Percentiles rank a stretch among this genome's conserved stretches.
Conservation (phyloP, 2,888 invertebrate species). For the Mesodorylaimus sp. region DNA sequence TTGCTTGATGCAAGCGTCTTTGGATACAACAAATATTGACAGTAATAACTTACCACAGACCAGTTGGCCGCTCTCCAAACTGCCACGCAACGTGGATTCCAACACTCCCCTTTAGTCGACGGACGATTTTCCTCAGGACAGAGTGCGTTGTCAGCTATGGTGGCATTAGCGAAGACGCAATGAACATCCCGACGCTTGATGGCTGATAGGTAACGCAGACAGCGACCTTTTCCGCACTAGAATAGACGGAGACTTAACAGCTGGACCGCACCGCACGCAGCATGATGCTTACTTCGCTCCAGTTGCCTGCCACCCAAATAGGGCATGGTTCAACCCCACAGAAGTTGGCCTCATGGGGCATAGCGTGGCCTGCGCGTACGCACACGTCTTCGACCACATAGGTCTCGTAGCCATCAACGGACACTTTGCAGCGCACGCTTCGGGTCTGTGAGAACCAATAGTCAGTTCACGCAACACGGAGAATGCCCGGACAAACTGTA, state of each 20-base stretch:
- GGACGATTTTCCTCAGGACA: conserved; percentile 59
- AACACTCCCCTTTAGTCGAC: conserved; percentile 56
- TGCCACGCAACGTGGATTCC: conserved; percentile 47
- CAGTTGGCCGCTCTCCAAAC: conserved; percentile 77
- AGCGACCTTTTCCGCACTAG: conserved; percentile 50
- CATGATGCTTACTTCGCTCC: conserved; percentile 17
- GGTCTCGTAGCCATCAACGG: neutral
- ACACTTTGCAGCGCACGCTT: conserved; percentile 7
- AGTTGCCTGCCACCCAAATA: conserved; percentile 23
- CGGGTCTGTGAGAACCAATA: conserved; percentile 6
- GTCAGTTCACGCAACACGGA: neutral
- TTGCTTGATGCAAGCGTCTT: neutral
- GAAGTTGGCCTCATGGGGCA: conserved; percentile 18
- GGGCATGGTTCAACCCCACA: conserved; percentile 25
- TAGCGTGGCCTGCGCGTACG: conserved; percentile 23
- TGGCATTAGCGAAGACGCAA: conserved; percentile 40
- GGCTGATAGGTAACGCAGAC: conserved; percentile 55
- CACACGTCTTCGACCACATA: conserved; percentile 15
- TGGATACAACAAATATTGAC: no score
- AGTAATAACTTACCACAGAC: conserved; percentile 88
- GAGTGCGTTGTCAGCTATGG: conserved; percentile 38
- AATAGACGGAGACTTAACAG: conserved; percentile 13
- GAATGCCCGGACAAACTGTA: neutral
- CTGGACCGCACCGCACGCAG: conserved; percentile 20
- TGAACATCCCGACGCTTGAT: conserved; percentile 51